Evolutionary conservation across 1,140 invertebrate genomes (phyloP).

Genomic region (Ceratina australensis): DNA sequence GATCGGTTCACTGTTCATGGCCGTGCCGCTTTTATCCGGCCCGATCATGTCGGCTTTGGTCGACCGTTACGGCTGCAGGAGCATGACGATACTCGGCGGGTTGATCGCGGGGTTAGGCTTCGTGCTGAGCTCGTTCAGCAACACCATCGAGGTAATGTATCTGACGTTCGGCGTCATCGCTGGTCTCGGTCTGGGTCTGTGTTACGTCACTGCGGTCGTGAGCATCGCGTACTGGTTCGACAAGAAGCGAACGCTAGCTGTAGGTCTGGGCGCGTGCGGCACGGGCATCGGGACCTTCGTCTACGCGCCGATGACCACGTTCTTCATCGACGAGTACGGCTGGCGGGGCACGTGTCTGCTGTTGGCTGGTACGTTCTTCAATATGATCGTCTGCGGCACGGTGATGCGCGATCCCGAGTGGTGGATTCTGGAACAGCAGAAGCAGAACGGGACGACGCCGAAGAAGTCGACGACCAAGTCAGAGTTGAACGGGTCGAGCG

Average conservation of each 20-base stretch:
- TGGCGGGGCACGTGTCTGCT: constrained; percentile 94
- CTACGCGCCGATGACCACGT: constrained; percentile 90
- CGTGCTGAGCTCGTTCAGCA: constrained; percentile 87
- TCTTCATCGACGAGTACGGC: constrained; percentile 87
- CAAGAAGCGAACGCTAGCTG: constrained; percentile 93
- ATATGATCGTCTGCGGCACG: constrained; percentile 93
- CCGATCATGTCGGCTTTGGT: constrained; percentile 92
- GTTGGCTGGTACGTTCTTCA: constrained; percentile 90
- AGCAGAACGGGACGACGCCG: constrained; percentile 63
- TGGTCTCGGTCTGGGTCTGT: constrained; percentile 91
- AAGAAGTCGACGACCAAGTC: constrained; percentile 74
- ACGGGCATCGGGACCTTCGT: constrained; percentile 93
- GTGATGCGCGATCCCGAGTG: constrained; percentile 93
- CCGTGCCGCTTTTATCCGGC: constrained; percentile 92
- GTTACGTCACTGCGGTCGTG: constrained; percentile 94
- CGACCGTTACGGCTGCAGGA: constrained; percentile 92
- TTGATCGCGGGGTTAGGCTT: constrained; percentile 89
- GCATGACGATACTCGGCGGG: constrained; percentile 90
- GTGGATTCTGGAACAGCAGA: constrained; percentile 84
- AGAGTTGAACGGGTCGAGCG: constrained; percentile 73
- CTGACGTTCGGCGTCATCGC: constrained; percentile 93
- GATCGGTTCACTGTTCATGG: constrained; percentile 93
- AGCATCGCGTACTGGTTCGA: constrained; percentile 98
- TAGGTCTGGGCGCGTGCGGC: constrained; percentile 94
- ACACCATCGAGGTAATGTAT: constrained; percentile 88